These are phyloP conservation scores for Beaufortia kweichowensis DNA, from an alignment of 2,113 vertebrate genomes.

Conservation along the genomic window DNA sequence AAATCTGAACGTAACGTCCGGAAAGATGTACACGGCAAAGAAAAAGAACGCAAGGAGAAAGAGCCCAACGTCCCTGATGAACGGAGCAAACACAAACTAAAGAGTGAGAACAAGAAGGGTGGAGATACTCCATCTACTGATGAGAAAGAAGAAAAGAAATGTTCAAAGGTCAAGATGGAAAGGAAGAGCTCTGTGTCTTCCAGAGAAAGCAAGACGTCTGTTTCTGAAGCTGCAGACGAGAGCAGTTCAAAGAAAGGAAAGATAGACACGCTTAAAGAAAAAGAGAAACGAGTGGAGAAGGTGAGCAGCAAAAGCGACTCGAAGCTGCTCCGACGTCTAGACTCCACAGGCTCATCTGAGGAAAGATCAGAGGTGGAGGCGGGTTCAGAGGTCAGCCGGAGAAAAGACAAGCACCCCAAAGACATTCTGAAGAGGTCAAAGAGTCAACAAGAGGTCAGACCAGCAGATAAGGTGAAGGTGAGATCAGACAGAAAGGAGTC, in stretches of 20 bases:
- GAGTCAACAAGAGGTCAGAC: constrained; percentile 78
- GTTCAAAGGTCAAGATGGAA: constrained; percentile 81
- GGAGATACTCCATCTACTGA: constrained; percentile 53
- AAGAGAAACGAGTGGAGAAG: constrained; percentile 68
- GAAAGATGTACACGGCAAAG: constrained; percentile 78
- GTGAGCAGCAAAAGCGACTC: constrained; percentile 73
- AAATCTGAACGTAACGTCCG: constrained; percentile 83
- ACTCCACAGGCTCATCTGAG: constrained; percentile 80
- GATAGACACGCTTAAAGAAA: constrained; percentile 76
- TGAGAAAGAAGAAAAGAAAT: constrained; percentile 82
- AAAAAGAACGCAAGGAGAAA: constrained; percentile 85
- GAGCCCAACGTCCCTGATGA: constrained; percentile 81
- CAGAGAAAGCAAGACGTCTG: constrained; percentile 74
- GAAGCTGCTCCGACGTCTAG: constrained; percentile 75
- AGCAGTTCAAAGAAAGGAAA: constrained; percentile 76
- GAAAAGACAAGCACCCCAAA: constrained; percentile 79
- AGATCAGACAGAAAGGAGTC: constrained; percentile 77
- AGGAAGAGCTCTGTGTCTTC: constrained; percentile 72
- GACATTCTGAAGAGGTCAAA: constrained; percentile 80
- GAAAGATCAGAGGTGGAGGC: constrained; percentile 82
- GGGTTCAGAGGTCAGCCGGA: constrained; percentile 73
- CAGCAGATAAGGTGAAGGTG: constrained; percentile 77
- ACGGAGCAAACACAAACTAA: constrained; percentile 80
- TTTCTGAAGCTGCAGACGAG: constrained; percentile 76
- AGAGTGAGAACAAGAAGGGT: constrained; percentile 77